Percentiles rank a stretch among this genome's conserved stretches.
phyloP scores from a whole-genome alignment of 2,797 vertebrate species.

The Rhabdophis nuchalis region DNA sequence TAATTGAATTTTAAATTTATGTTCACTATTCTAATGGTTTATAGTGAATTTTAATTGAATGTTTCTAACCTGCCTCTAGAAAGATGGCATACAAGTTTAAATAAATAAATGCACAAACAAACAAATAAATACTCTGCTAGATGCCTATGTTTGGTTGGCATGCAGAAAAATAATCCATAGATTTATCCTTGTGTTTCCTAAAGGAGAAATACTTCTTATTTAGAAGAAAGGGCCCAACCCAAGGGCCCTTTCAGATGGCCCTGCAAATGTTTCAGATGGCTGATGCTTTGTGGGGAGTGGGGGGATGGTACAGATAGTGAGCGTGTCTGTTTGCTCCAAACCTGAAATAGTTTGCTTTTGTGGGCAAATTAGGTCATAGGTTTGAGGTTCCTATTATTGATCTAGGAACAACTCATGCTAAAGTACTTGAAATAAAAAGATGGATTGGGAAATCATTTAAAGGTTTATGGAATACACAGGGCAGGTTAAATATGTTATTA shows the following conservation, averaged over 20 bases:
- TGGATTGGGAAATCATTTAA: too few species aligned
- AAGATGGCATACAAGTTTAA: not conserved
- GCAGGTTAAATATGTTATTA: not conserved
- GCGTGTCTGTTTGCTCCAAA: not conserved
- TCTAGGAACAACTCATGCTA: not conserved
- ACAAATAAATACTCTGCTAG: not conserved
- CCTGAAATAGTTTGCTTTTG: not conserved
- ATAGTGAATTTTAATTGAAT: not conserved
- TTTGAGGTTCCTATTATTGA: not conserved
- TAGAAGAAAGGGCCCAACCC: not conserved
- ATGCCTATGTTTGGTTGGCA: not conserved
- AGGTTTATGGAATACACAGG: not conserved
- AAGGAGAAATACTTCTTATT: not conserved
- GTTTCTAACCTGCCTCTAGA: not conserved
- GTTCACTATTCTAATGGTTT: not conserved
- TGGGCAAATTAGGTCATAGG: not conserved
- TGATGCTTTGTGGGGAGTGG: too few species aligned
- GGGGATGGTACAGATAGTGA: not conserved
- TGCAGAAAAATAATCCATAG: not conserved
- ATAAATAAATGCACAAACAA: not conserved
- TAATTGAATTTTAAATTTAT: not conserved
- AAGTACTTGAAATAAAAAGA: not conserved
- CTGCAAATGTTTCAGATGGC: not conserved
- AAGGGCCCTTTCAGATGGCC: too few species aligned
- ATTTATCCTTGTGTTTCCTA: not conserved